Evolutionary conservation across 2,113 vertebrate genomes (phyloP).

Genomic region (Parotia lawesii): DNA sequence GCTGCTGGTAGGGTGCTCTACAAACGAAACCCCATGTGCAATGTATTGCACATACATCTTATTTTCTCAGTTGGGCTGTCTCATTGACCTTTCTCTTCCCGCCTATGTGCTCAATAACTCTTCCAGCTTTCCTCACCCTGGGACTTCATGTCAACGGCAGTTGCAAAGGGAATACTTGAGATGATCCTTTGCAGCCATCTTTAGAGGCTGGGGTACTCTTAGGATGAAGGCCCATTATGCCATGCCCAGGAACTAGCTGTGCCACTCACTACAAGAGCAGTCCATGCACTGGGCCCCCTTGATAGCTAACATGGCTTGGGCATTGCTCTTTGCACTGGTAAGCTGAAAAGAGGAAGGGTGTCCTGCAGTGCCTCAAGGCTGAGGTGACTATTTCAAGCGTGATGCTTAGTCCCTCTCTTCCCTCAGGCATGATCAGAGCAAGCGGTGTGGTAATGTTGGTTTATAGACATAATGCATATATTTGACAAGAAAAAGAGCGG

Average conservation of each 20-base stretch:
- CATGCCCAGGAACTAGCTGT: neutral
- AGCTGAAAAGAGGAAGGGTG: neutral
- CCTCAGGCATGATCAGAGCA: neutral
- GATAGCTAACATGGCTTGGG: neutral
- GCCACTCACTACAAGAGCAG: neutral
- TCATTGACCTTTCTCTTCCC: neutral
- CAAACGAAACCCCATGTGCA: neutral
- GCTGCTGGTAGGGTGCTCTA: neutral
- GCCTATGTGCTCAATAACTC: neutral
- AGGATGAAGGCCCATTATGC: accelerated
- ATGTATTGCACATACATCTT: neutral
- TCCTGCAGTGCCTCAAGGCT: neutral
- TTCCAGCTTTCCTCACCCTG: neutral
- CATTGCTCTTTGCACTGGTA: neutral
- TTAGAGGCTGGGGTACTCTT: neutral
- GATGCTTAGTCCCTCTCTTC: neutral
- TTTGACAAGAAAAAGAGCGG: neutral
- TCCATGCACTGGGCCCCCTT: accelerated
- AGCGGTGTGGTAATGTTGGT: neutral
- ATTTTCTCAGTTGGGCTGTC: neutral
- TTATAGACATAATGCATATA: neutral
- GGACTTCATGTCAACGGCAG: neutral
- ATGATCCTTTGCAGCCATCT: neutral
- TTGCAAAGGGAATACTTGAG: neutral
- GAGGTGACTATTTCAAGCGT: neutral